Evolutionary conservation across 2,888 invertebrate species (phyloP), one percentile per base, ranked within the genome.

Genomic region (Sclerodermus sp.): DNA sequence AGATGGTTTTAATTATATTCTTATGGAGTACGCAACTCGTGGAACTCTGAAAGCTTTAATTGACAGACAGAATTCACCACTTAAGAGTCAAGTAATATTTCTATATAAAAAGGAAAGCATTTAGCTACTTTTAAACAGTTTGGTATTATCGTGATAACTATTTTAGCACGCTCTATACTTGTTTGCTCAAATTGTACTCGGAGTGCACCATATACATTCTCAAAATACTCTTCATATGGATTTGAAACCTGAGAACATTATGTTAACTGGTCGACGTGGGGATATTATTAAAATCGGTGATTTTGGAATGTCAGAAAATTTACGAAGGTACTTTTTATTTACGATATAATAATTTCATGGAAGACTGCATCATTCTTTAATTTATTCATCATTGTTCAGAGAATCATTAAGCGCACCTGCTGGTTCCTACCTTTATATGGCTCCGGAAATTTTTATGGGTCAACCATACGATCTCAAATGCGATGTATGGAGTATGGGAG

Each of bases 401-500:
- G 51, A 48, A 4, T 39, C 42, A 8, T 39, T 39, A 43, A 46
- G 30, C 14, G 52, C 57, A 44, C 61, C 66, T 2, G 73, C 71
- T 15, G 77, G 77, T 32, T 71, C 76, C 10, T 70, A 62, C 45
- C 89, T 89, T 74, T 93, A 93, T 75, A 84, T 93, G 66, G 91
- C 92, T 2, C 93, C 93, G 14, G 93, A 93, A 79, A 79, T 93
- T 48, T 89, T 91, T 65, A 87, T 88, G 73, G 89, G 88, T 29
- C 82, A 85, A 73, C 83, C 86, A 8, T 90, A 90, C 71, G 87
- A 90, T 73, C 84, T 84, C 40, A 91, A 91, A 79, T 88, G 88
- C 66, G 93, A 93, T 69, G 85, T 93, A 51, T 93, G 93, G 93
- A 89, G 92, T 12, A 81, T 92, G 45, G 93, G 93, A 1, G 92